phyloP scores from a whole-genome alignment of 2,113 vertebrate genomes.

The Pelodiscus sinensis region DNA sequence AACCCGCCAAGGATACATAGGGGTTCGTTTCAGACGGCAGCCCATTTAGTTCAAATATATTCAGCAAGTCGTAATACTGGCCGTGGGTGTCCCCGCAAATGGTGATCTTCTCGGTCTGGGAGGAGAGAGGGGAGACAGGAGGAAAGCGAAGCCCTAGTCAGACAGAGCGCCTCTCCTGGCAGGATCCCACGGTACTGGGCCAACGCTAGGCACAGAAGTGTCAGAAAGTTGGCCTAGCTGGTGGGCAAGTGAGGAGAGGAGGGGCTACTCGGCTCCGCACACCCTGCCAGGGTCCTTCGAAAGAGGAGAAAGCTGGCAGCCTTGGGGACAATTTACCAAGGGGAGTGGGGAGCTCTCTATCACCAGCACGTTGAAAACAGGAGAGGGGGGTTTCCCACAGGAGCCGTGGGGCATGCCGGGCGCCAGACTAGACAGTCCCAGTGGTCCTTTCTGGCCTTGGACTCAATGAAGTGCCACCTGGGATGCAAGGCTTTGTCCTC shows the following conservation, averaged over 20 bases:
- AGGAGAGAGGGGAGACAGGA: slow-evolving; percentile 53
- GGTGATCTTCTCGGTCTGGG: slow-evolving; percentile 91
- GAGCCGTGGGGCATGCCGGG: background rate
- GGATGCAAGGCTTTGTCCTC: background rate
- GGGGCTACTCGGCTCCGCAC: background rate
- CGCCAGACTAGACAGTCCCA: background rate
- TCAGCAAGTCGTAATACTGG: slow-evolving; percentile 94
- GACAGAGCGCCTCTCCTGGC: background rate
- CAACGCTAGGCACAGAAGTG: background rate
- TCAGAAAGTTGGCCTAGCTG: background rate
- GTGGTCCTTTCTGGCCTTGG: background rate
- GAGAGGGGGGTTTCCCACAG: background rate
- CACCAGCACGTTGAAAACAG: background rate
- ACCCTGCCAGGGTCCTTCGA: background rate
- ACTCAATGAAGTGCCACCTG: background rate
- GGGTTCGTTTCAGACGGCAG: slow-evolving; percentile 90
- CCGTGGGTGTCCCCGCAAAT: slow-evolving; percentile 96
- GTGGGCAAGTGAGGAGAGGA: background rate
- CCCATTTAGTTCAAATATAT: slow-evolving; percentile 94
- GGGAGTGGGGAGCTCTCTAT: background rate
- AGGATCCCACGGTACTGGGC: background rate
- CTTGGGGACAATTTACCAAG: background rate
- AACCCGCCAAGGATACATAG: slow-evolving; percentile 91
- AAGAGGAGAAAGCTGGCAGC: background rate
- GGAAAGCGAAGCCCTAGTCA: background rate